phyloP scores from a whole-genome alignment of 1,140 invertebrate genomes.

The Calephelis nemesis region DNA sequence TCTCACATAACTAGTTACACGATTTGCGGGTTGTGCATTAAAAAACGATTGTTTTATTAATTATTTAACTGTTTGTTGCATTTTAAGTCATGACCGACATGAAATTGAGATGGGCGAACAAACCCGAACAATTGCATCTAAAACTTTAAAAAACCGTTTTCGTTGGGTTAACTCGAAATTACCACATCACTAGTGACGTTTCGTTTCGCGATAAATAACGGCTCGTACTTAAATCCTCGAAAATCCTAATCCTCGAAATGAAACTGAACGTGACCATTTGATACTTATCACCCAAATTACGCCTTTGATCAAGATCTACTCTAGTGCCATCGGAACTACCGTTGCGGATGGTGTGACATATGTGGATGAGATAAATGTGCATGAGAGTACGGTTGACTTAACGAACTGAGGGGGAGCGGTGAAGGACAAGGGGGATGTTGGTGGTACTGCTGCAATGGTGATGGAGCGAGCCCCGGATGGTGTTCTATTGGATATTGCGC shows the following conservation, averaged over 20 bases:
- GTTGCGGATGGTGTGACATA: constrained; percentile 85
- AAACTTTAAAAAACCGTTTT: no score
- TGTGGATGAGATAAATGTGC: constrained; percentile 83
- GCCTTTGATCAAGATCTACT: constrained; percentile 41
- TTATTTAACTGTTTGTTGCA: no score
- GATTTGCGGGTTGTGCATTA: no score
- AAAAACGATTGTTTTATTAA: no score
- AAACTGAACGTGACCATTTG: constrained; percentile 61
- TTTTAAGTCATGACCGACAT: no score
- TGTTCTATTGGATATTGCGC: constrained; percentile 82
- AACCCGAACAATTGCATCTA: no score
- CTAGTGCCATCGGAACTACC: constrained; percentile 80
- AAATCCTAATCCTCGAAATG: constrained; percentile 41
- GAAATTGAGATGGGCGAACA: no score
- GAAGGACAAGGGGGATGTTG: constrained; percentile 80
- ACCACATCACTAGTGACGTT: no score
- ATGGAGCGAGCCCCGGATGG: constrained; percentile 80
- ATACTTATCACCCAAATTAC: constrained; percentile 39
- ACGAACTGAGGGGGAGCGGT: constrained; percentile 80
- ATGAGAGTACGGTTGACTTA: constrained; percentile 81
- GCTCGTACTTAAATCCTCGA: constrained; percentile 44
- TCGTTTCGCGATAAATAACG: no score
- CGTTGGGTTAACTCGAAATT: no score
- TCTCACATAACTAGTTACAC: no score
- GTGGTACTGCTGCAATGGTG: constrained; percentile 79